Percentiles rank a stretch among this genome's conserved stretches.
phyloP scores from a whole-genome alignment of 2,113 vertebrate species.

The Chiloscyllium plagiosum region DNA sequence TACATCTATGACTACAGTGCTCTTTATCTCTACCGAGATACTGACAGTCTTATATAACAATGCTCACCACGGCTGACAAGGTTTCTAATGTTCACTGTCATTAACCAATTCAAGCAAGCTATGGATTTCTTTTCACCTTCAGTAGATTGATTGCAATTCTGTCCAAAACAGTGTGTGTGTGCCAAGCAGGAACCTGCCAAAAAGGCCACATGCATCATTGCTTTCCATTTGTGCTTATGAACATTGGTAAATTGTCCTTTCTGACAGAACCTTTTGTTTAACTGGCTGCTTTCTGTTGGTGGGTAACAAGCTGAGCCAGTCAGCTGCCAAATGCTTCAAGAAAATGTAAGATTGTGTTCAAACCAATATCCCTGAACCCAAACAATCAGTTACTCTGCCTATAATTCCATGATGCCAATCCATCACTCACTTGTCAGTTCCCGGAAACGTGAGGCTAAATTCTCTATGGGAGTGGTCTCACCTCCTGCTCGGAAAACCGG shows the following conservation, averaged over 20 bases:
- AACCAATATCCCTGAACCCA: neutral
- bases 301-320: neutral
- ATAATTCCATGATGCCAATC: no score
- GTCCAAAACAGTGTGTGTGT: neutral
- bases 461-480: neutral
- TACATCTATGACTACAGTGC: neutral
- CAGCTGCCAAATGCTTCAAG: neutral
- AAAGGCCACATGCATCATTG: neutral
- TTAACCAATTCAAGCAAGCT: neutral
- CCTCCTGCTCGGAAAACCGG: no score
- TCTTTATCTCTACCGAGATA: no score
- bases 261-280: neutral
- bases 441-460: neutral
- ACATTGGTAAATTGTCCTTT: neutral
- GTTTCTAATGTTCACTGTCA: neutral
- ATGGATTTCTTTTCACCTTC: neutral
- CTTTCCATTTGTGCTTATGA: neutral
- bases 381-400: no score
- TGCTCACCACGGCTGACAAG: neutral
- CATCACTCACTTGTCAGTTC: neutral
- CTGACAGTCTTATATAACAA: neutral
- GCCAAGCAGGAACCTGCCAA: neutral
- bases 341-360: neutral
- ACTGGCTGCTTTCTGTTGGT: neutral
- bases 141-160: neutral